These are phyloP conservation scores for Tethea ocularis DNA, from an alignment of 2,888 invertebrate species.

Conservation along the genomic window DNA sequence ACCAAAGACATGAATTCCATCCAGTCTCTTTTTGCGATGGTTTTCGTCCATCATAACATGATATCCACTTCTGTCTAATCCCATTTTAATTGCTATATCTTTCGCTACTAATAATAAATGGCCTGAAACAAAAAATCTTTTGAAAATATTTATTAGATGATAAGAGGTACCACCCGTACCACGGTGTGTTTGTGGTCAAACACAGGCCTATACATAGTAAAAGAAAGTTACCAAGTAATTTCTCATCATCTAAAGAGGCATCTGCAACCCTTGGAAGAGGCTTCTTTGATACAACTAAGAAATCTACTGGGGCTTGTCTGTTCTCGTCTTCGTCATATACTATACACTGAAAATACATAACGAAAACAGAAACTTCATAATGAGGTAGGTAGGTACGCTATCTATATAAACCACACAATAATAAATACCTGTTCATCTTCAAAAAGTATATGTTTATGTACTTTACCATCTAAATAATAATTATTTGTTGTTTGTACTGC, in stretches of 20 bases:
- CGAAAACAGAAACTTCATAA: conserved; percentile 82
- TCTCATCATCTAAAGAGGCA: conserved; percentile 87
- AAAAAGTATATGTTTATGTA: conserved; percentile 39
- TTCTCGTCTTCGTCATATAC: conserved; percentile 93
- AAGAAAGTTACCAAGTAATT: conserved; percentile 72
- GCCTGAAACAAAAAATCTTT: conserved; percentile 72
- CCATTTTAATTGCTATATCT: conserved; percentile 88
- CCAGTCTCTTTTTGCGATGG: conserved; percentile 38
- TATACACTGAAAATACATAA: conserved; percentile 87
- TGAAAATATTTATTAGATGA: not conserved
- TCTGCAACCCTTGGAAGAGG: conserved; percentile 89
- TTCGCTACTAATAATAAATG: conserved; percentile 92
- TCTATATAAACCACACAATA: not conserved
- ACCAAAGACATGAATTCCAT: conserved; percentile 60
- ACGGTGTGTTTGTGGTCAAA: too few species aligned
- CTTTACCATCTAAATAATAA: conserved; percentile 28
- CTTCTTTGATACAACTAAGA: conserved; percentile 95
- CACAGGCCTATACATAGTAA: too few species aligned
- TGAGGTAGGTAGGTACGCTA: too few species aligned
- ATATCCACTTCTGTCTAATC: conserved; percentile 73
- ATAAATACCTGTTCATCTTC: conserved; percentile 54
- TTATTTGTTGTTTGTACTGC: conserved; percentile 17
- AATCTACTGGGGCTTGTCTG: conserved; percentile 95
- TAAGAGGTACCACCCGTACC: not conserved
- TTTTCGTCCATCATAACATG: conserved; percentile 65